Base-by-base conservation (phyloP, 2,888 invertebrate species). In the Deroplatys truncata region DNA sequence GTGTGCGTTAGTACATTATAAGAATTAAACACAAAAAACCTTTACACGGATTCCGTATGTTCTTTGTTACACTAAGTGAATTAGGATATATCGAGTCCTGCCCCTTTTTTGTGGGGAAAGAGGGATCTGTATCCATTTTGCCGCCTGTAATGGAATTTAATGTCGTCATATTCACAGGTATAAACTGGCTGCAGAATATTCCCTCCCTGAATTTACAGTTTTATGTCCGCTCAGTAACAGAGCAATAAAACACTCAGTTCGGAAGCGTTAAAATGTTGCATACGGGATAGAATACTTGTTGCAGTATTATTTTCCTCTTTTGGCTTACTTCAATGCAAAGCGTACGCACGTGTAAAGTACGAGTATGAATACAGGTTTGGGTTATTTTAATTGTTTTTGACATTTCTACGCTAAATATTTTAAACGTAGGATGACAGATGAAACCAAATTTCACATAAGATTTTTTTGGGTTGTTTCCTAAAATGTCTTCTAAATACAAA, bases 281-380 rank as follows among this genome's bases (percentile, higher is more conserved):
- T 25, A 72, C 7, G 20, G 25, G 56, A 7, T 7, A 72, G 56
- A 72, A 72, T 72, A 72, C 25, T 72, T 72, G 16, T 72, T 72
- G 25, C 20, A 72, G 25, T 72, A 72, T 72, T 72, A 0, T 20
- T 72, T 72, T 20, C 56, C 25, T 72, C 20, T 20, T 72, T 72
- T 43, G 13, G 13, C 56, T 56, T 15, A 8, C 20, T 72, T 72
- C 7, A 72, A 20, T 72, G 7, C 20, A 56, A 56, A 56, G 56
- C 10, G 43, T 43, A 13, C 13, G 0, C 13, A 13, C 43, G 7
- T 43, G 43, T 43, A 5, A 31, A 31, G 2, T n/a, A n/a, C n/a
- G n/a, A n/a, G n/a, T n/a, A n/a, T n/a, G n/a, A n/a, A n/a, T n/a
- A 1, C 13, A 2, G 0, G 13, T 1, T 43, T 43, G 1, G 13